Conservation (phyloP, 2,888 invertebrate species). For the Erebia aethiops region DNA sequence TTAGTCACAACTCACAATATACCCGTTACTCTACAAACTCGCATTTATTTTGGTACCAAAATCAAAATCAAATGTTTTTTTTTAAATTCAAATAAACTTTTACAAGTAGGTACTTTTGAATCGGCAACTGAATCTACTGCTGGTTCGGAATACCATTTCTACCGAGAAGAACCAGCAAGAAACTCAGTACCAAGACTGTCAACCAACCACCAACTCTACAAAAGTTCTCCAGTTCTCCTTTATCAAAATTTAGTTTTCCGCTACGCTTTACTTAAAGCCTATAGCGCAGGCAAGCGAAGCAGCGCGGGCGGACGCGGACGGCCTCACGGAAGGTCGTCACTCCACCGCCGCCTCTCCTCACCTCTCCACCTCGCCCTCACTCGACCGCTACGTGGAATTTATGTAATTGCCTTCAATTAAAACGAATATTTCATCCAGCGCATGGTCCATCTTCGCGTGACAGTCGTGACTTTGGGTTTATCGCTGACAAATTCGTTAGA, state of each 20-base stretch:
- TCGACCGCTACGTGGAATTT: slow-evolving; percentile 78
- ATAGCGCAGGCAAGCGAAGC: slow-evolving; percentile 39
- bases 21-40: no score
- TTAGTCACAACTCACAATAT: no score
- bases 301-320: slow-evolving; percentile 66
- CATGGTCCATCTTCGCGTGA: slow-evolving; percentile 56
- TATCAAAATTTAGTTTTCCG: background rate
- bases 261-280: slow-evolving; percentile 1
- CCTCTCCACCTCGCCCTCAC: slow-evolving; percentile 46
- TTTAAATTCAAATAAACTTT: no score
- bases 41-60: no score
- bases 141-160: no score
- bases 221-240: no score
- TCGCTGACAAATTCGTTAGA: slow-evolving; percentile 27
- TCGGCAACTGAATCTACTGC: no score
- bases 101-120: no score
- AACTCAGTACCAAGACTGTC: no score
- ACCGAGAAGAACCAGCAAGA: no score
- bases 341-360: slow-evolving; percentile 46
- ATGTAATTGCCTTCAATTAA: slow-evolving; percentile 79
- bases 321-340: slow-evolving; percentile 81
- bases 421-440: slow-evolving; percentile 59
- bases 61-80: no score
- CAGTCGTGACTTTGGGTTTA: slow-evolving; percentile 32
- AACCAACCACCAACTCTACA: no score